Evolutionary conservation across 64 coral and sea anemone species (phyloP).

Genomic region (Anthopleura sola): DNA sequence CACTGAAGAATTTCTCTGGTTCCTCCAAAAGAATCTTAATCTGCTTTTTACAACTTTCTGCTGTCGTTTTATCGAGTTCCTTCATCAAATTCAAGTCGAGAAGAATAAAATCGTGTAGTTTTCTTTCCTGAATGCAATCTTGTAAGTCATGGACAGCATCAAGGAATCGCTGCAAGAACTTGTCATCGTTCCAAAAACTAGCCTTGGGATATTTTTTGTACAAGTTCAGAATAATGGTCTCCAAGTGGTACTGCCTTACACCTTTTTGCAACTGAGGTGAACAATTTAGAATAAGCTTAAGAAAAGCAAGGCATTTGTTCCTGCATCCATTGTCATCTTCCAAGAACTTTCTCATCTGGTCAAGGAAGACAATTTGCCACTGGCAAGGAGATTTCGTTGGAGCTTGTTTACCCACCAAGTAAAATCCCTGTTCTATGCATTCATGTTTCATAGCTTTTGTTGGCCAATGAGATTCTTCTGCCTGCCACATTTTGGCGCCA

Average conservation of each 20-base stretch:
- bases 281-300: conserved; percentile 44
- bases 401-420: conserved; percentile 40
- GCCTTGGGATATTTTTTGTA: conserved; percentile 41
- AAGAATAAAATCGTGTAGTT: conserved; percentile 47
- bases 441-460: conserved; percentile 50
- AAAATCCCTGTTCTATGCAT: conserved; percentile 33
- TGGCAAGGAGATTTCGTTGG: conserved; percentile 60
- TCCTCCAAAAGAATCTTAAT: conserved; percentile 31
- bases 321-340: conserved; percentile 46
- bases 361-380: conserved; percentile 67
- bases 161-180: conserved; percentile 45
- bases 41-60: conserved; percentile 22
- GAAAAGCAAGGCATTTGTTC: conserved; percentile 44
- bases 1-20: conserved; percentile 29
- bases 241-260: conserved; percentile 27
- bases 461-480: conserved; percentile 51
- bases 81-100: conserved; percentile 52
- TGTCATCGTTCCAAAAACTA: conserved; percentile 61
- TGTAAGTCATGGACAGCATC: conserved; percentile 49
- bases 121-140: conserved; percentile 3
- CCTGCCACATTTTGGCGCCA: conserved; percentile 67
- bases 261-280: background rate
- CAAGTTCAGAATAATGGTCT: conserved; percentile 42
- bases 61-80: conserved; percentile 38
- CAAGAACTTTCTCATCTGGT: conserved; percentile 47